Evolutionary conservation across 2,888 invertebrate species (phyloP).

Genomic region (Phytoseiulus persimilis): DNA sequence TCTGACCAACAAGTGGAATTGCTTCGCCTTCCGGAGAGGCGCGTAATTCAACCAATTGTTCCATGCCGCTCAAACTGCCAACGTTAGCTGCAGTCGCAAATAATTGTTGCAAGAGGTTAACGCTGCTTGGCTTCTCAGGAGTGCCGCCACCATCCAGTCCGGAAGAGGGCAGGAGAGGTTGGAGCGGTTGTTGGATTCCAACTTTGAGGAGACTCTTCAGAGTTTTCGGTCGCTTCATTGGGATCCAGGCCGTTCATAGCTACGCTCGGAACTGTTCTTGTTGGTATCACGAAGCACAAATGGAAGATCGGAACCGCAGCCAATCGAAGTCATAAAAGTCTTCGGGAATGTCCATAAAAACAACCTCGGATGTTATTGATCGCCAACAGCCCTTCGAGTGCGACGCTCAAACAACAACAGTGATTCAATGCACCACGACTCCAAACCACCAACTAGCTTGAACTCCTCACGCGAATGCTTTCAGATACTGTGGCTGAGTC

Average conservation of each 20-base stretch:
- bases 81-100: constrained; percentile 29
- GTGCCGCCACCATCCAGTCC: neutral
- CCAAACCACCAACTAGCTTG: neutral
- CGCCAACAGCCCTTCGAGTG: neutral
- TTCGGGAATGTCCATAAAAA: neutral
- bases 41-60: constrained; percentile 20
- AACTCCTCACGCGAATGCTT: neutral
- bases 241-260: constrained; percentile 44
- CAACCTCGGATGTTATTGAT: neutral
- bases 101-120: constrained; percentile 13
- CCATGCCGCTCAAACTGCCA: constrained; percentile 29
- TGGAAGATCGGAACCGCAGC: neutral
- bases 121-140: neutral
- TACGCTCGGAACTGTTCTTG: neutral
- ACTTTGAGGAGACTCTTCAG: constrained; percentile 44
- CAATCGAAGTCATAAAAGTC: neutral
- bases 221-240: constrained; percentile 43
- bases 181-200: too few species aligned
- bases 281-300: neutral
- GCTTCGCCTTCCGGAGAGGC: constrained; percentile 15
- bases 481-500: neutral
- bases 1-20: constrained; percentile 9
- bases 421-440: neutral
- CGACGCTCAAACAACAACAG: neutral
- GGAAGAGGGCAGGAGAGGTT: neutral